Conservation (phyloP, 2,797 vertebrate species). For the Sebastes melanostomus region DNA sequence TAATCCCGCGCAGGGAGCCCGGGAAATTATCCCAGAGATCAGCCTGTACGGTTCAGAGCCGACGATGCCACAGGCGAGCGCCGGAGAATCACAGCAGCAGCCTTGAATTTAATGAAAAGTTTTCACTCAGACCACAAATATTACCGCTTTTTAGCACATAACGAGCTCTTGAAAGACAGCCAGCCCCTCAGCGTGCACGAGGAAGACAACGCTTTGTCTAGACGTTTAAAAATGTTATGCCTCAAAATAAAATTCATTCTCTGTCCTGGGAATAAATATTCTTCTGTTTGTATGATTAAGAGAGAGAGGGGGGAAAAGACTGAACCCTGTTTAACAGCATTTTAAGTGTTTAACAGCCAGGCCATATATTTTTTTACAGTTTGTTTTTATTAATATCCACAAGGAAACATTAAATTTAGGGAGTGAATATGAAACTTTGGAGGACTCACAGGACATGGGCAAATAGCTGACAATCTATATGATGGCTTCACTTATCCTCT, state of each 20-base stretch:
- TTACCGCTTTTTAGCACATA: conserved; percentile 59
- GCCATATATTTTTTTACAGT: conserved; percentile 44
- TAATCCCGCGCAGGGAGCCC: conserved; percentile 66
- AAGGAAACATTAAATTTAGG: conserved; percentile 54
- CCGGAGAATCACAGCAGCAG: conserved; percentile 35
- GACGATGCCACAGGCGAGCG: conserved; percentile 54
- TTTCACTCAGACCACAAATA: conserved; percentile 58
- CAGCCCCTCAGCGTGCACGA: conserved; percentile 36
- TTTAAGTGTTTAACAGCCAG: conserved; percentile 47
- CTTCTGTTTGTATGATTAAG: conserved; percentile 28
- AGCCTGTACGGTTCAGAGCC: conserved; percentile 51
- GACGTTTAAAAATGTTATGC: conserved; percentile 68
- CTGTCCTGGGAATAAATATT: conserved; percentile 51
- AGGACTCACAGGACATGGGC: conserved; percentile 35
- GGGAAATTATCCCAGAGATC: conserved; percentile 74
- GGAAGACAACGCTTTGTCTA: conserved; percentile 60
- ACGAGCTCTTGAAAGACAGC: conserved; percentile 61
- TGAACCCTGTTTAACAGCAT: conserved; percentile 31
- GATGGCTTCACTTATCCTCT: conserved; percentile 16
- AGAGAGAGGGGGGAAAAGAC: neutral
- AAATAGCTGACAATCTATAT: conserved; percentile 23
- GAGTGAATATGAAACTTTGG: conserved; percentile 35
- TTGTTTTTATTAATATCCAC: conserved; percentile 65
- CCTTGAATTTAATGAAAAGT: conserved; percentile 73
- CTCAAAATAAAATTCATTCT: conserved; percentile 52